Evolutionary conservation across 2,113 vertebrate genomes (phyloP), one percentile per base, ranked within the genome.

Genomic region (Pachycephala philippinensis): DNA sequence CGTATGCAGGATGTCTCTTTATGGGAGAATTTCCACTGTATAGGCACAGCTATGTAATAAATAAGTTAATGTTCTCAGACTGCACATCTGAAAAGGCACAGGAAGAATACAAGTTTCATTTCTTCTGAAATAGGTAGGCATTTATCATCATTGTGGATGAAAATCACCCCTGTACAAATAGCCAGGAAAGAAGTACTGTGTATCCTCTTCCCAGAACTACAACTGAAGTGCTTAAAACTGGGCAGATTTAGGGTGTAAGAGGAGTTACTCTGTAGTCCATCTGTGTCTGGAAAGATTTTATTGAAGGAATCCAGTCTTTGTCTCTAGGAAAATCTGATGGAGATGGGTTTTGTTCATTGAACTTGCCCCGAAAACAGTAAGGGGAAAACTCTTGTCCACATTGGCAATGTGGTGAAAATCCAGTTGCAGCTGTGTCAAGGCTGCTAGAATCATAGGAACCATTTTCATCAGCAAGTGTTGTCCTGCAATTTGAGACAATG

Each of bases 121-220:
- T 90, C 52, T 96, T 93, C 69, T 84, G 77, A 94, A 90, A 86
- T 52, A 91, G 75, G 7, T 70, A 65, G 64, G 76, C 56, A 93
- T 96, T 97, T 95, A 44, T 93, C 18, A 9, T 90, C 61, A 53
- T 56, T 89, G 83, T 66, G 54, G 27, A 26, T 79, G 26, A 79
- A 90, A 90, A 83, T 83, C 28, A 45, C 2, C 1, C 19, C 15
- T 23, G 4, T 40, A 30, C 53, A 85, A 75, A 79, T 4, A 72
- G 6, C 7, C 45, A 85, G 21, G n/a, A 94, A 59, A 59, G 33
- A 93, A 78, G 3, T 37, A 10, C 10, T 28, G 3, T 27, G 6
- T 54, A 10, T 59, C 12, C 15, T 86, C 6, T 69, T 84, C 20
- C 20, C 5, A 11, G 22, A 86, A 50, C 22, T 50, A n/a, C 28